Evolutionary conservation across 2,888 invertebrate genomes (phyloP), one percentile per base, ranked within the genome.

Genomic region (Melanostoma mellinum): DNA sequence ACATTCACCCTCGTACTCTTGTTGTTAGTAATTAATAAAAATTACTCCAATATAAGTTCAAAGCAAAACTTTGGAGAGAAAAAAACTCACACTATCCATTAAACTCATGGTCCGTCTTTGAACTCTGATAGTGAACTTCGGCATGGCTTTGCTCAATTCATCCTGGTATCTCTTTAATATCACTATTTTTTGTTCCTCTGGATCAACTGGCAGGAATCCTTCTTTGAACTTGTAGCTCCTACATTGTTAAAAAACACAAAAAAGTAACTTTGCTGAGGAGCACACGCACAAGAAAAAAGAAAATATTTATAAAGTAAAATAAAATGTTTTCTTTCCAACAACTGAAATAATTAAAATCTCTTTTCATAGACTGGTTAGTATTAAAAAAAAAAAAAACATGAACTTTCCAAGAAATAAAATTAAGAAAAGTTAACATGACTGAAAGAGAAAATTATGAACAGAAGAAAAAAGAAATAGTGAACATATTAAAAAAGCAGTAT

Each of bases 211-310:
- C 69, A 88, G 86, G 71, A 89, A 67, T 0, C 88, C 90, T 52
- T 89, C 88, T 86, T 91, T 86, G 74, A 90, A 90, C 35, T 89
- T 88, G 74, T 89, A 89, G 71, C 87, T 87, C 55, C 91, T 91
- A 69, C 10, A 85, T 75, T 80, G 76, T 76, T 67, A 44, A 52
- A 32, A 78, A n/a, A 84, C 63, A 69, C 33, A 52, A 58, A 73
- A 69, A 53, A 9, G 55, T 58, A 50, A 63, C 38, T 50, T 40
- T 9, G 6, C 9, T 55, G 58, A 58, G 35, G 35, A 48, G 5
- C 5, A 35, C 5, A 48, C 52, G 8, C 6, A 61, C 50, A 72
- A 53, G 38, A 32, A n/a, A 10, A 48, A 58, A 40, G 20, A 53
- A 67, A 8, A 58, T 2, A 30, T 46, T 58, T 30, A 42, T 38